A percentile compares a stretch with the other conserved stretches of the same genome.
Evolutionary conservation across 1,140 invertebrate genomes (phyloP).

Genomic region (Drosophila subobscura): DNA sequence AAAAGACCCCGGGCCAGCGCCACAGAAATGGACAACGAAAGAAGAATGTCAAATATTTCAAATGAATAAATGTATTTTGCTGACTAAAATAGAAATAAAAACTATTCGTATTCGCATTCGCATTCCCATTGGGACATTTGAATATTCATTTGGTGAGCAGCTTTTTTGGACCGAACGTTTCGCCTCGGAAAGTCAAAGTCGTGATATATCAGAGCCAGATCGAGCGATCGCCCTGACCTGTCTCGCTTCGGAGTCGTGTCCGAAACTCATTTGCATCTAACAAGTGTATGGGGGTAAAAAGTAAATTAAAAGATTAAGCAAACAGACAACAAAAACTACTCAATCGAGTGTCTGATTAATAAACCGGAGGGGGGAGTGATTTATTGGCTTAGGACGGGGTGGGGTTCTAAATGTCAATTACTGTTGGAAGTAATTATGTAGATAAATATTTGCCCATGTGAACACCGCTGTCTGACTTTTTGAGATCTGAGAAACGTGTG

Average conservation of each 20-base stretch:
- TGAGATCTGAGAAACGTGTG: too few relatives aligned
- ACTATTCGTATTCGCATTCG: neutral
- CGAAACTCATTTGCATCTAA: conserved; percentile 70
- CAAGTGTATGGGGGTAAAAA: conserved; percentile 53
- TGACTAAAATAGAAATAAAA: conserved; percentile 20
- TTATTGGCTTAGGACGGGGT: conserved; percentile 23
- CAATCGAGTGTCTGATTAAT: conserved; percentile 57
- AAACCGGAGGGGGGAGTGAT: conserved; percentile 11
- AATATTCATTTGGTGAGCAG: conserved; percentile 56
- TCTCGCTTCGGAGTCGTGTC: conserved; percentile 19
- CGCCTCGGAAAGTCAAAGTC: conserved; percentile 48
- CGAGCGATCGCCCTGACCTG: conserved; percentile 36
- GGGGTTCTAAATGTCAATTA: conserved; percentile 62
- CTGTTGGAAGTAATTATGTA: conserved; percentile 15
- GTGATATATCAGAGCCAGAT: conserved; percentile 58
- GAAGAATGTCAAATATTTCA: conserved; percentile 19
- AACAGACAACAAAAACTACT: conserved; percentile 18
- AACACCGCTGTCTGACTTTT: too few relatives aligned
- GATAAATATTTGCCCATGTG: neutral
- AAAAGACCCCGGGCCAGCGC: too few relatives aligned
- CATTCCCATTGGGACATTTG: conserved; percentile 26
- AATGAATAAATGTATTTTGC: conserved; percentile 43
- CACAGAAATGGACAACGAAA: conserved; percentile 16
- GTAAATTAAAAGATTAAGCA: conserved; percentile 60
- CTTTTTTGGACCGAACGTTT: conserved; percentile 40